Base-by-base conservation (phyloP, 2,113 vertebrate species). In the Typhlomys cinereus region DNA sequence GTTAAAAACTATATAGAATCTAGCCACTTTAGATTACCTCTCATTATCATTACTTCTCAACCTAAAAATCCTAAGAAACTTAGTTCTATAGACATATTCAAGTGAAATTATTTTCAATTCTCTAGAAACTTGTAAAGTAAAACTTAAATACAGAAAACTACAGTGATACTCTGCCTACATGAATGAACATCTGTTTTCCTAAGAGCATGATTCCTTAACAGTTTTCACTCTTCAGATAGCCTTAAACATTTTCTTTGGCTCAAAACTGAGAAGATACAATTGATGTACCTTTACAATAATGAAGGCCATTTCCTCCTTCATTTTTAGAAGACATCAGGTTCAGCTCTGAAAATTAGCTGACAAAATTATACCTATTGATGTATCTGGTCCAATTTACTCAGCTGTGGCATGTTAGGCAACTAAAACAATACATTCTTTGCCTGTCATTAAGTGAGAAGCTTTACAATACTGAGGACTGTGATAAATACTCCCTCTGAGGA, bases 401-500 rank as follows among this genome's bases (percentile, higher is more conserved):
- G 36, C 44, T 39, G 82, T 94, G 88, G 96, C 92, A 36, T 92
- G 67, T 91, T 85, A 83, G 80, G 92, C 86, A 95, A 92, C 94
- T 89, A 83, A 89, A 94, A 88, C 88, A 83, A 14, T 48, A 93
- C 36, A 21, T 50, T 94, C 59, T 86, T 80, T 76, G 78, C 80
- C 94, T 73, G 92, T 91, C 90, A 81, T 93, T 92, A 82, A 52
- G 2, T 75, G 66, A 70, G 79, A 84, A 85, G 73, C 84, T 96
- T 96, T 92, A 88, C 96, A 95, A 96, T 88, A 95, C 70, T 95
- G 48, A 90, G 85, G 80, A 93, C 90, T 76, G n/a, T 87, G 48
- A 54, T 27, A 88, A 76, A 48, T 69, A 75, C 80, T 91, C 34
- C 87, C 86, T 52, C 41, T 57, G 21, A 93, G 92, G 94, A 96